phyloP scores from a whole-genome alignment of 2,888 invertebrate genomes.

The Synergus gifuensis region DNA sequence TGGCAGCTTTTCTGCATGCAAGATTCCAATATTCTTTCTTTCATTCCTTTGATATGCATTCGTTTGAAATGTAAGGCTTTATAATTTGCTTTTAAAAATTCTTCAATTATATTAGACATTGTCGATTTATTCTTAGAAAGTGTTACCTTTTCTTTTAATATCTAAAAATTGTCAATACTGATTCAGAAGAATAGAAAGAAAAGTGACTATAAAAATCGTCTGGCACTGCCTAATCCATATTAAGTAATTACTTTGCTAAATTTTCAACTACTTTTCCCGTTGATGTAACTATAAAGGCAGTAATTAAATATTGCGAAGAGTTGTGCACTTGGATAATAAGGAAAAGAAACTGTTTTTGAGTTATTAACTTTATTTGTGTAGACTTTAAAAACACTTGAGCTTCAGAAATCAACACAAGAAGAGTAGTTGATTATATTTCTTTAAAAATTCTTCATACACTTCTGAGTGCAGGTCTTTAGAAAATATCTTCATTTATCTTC shows the following conservation, averaged over 20 bases:
- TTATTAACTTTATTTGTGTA: not conserved
- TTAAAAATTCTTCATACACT: not conserved
- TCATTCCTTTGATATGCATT: not conserved
- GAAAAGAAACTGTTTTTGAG: not conserved
- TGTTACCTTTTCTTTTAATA: not conserved
- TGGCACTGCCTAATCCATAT: not conserved
- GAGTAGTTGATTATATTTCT: not conserved
- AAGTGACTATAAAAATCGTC: not conserved
- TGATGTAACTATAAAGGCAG: not conserved
- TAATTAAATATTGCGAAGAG: not conserved
- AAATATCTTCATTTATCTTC: not conserved
- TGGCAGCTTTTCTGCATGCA: not conserved
- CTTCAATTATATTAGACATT: not conserved
- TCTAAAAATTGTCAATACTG: constrained; percentile 1
- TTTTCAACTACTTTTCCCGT: not conserved
- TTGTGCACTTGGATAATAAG: not conserved
- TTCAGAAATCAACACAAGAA: no score
- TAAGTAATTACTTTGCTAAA: constrained; percentile 4
- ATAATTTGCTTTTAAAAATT: not conserved
- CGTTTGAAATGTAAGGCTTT: not conserved
- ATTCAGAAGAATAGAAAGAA: not conserved
- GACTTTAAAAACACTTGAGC: no score
- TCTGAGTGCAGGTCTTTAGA: not conserved
- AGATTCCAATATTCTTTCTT: constrained; percentile 9
- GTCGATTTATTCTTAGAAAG: not conserved